Conservation (phyloP, 2,797 vertebrate species). For the Picus viridis region DNA sequence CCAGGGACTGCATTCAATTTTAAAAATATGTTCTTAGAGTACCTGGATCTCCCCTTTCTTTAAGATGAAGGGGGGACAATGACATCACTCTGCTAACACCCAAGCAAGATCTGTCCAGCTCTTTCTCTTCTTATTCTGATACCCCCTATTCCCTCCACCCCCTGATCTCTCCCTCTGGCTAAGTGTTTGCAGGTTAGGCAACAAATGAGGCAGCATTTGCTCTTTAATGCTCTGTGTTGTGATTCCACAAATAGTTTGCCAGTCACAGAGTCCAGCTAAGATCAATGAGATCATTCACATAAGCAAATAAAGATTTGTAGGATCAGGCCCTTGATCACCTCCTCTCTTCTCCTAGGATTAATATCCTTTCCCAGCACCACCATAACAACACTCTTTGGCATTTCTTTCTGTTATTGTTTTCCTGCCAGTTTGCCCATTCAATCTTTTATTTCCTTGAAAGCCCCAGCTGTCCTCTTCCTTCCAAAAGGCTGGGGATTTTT, state of each 20-base stretch:
- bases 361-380: slow-evolving; percentile 12
- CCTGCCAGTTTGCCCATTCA: neutral
- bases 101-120: neutral
- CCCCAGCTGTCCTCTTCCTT: neutral
- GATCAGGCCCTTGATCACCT: slow-evolving; percentile 8
- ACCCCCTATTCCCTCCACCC: neutral
- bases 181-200: neutral
- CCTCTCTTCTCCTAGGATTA: neutral
- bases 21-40: neutral
- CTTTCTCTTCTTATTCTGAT: neutral
- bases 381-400: neutral
- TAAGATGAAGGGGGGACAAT: neutral
- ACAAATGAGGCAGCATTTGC: neutral
- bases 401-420: slow-evolving; percentile 15
- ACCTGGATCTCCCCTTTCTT: neutral
- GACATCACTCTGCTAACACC: neutral
- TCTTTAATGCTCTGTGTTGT: neutral
- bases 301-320: slow-evolving; percentile 45
- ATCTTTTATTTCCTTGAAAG: slow-evolving; percentile 6
- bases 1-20: neutral
- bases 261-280: slow-evolving; percentile 3
- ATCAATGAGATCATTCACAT: slow-evolving; percentile 55
- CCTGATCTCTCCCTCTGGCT: neutral
- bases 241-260: slow-evolving; percentile 41
- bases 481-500: neutral